A percentile compares a stretch with the other conserved stretches of the same genome.
Conservation (phyloP, 1,140 invertebrate genomes). For the Orius insidiosus region DNA sequence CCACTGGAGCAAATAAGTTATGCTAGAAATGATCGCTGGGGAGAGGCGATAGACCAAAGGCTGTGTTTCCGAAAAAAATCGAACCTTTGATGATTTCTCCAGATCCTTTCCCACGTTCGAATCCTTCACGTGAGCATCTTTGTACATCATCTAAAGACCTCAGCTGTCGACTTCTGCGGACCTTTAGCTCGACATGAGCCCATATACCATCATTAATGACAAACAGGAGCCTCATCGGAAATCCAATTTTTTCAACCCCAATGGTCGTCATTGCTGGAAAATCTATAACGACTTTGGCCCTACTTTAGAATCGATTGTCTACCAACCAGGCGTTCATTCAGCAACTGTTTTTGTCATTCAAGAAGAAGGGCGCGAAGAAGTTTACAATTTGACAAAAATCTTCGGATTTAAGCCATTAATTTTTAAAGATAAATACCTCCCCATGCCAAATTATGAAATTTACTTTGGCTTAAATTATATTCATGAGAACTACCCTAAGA, state of each 20-base stretch:
- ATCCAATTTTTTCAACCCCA: slow-evolving; percentile 28
- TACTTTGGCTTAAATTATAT: slow-evolving; percentile 21
- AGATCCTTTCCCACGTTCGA: slow-evolving; percentile 26
- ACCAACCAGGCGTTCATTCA: slow-evolving; percentile 31
- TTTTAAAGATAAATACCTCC: slow-evolving; percentile 14
- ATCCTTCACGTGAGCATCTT: slow-evolving; percentile 27
- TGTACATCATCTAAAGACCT: slow-evolving; percentile 26
- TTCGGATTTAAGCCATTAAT: slow-evolving; percentile 11
- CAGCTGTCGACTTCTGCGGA: slow-evolving; percentile 29
- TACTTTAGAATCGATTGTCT: slow-evolving; percentile 31
- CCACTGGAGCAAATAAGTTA: slow-evolving; percentile 31
- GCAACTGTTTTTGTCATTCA: slow-evolving; percentile 21
- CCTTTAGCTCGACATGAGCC: slow-evolving; percentile 27
- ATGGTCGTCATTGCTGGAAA: slow-evolving; percentile 29
- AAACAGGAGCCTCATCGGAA: slow-evolving; percentile 27
- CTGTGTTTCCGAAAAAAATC: slow-evolving; percentile 22
- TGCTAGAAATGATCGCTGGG: slow-evolving; percentile 22
- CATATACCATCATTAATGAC: slow-evolving; percentile 27
- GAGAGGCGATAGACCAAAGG: slow-evolving; percentile 20
- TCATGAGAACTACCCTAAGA: slow-evolving; percentile 19
- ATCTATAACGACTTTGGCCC: slow-evolving; percentile 26
- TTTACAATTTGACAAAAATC: slow-evolving; percentile 13
- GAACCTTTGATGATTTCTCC: slow-evolving; percentile 21
- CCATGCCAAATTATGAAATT: slow-evolving; percentile 24
- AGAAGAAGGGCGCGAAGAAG: slow-evolving; percentile 22